Percentiles rank a stretch among this genome's conserved stretches.
Evolutionary conservation across 2,797 vertebrate genomes (phyloP).

Genomic region (Falco biarmicus): DNA sequence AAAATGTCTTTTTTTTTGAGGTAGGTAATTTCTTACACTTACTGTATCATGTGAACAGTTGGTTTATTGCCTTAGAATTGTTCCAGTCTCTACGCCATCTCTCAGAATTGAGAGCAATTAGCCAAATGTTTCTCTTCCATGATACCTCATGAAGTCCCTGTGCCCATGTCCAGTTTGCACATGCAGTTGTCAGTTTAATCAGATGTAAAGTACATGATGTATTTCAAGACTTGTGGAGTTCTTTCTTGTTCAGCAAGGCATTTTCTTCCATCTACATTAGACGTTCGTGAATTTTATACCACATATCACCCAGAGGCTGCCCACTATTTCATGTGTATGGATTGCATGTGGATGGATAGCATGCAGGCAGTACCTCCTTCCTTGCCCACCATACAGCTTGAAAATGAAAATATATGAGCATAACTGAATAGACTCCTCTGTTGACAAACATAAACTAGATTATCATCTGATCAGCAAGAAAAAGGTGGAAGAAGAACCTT

Average conservation of each 20-base stretch:
- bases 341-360: not conserved
- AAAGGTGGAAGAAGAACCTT: not conserved
- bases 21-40: not conserved
- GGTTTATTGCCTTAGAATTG: not conserved
- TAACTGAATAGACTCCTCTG: not conserved
- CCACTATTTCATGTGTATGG: not conserved
- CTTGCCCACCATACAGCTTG: not conserved
- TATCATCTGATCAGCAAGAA: not conserved
- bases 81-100: not conserved
- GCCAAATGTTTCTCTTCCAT: conserved; percentile 10
- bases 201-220: conserved; percentile 1
- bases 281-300: not conserved
- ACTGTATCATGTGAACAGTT: not conserved
- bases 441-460: not conserved
- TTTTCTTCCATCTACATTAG: conserved; percentile 41
- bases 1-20: not conserved
- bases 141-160: not conserved
- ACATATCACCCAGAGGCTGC: conserved; percentile 3
- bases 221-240: conserved; percentile 23
- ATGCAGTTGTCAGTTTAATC: not conserved
- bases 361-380: not conserved
- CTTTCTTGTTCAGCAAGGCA: not conserved
- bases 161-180: not conserved
- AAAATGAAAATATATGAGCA: not conserved
- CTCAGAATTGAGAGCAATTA: not conserved